Conservation (phyloP, 2,888 invertebrate genomes). For the Apodemia duryi region DNA sequence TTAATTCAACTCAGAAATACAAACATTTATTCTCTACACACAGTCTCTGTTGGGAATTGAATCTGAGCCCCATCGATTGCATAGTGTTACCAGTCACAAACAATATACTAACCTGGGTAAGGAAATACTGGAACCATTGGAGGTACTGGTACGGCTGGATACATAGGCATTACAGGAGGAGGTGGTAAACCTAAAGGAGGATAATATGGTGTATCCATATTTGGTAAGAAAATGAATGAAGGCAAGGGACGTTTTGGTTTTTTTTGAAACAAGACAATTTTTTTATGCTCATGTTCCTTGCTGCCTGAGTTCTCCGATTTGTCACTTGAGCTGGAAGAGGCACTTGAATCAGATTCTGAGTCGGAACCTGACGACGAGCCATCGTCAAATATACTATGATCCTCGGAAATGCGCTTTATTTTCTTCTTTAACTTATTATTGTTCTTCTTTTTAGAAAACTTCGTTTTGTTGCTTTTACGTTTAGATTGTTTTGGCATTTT, state of each 20-base stretch:
- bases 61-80: no score
- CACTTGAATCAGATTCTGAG: slow-evolving; percentile 32
- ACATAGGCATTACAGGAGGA: slow-evolving; percentile 60
- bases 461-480: slow-evolving; percentile 25
- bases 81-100: background rate
- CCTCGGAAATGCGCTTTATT: slow-evolving; percentile 55
- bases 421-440: slow-evolving; percentile 45
- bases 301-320: slow-evolving; percentile 28
- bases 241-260: slow-evolving; percentile 58
- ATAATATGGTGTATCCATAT: slow-evolving; percentile 58
- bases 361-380: slow-evolving; percentile 31
- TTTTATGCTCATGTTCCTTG: slow-evolving; percentile 53
- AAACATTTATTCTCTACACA: no score
- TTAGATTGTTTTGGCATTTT: slow-evolving; percentile 27
- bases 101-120: slow-evolving; percentile 37
- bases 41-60: no score
- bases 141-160: slow-evolving; percentile 62
- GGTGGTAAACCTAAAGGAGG: slow-evolving; percentile 63
- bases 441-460: slow-evolving; percentile 38
- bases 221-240: slow-evolving; percentile 66
- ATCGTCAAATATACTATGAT: slow-evolving; percentile 61
- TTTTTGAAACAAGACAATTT: slow-evolving; percentile 58
- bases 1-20: no score
- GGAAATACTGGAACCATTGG: slow-evolving; percentile 43
- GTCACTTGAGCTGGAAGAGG: slow-evolving; percentile 35